phyloP scores from a whole-genome alignment of 2,113 vertebrate genomes.

The Colaptes auratus region DNA sequence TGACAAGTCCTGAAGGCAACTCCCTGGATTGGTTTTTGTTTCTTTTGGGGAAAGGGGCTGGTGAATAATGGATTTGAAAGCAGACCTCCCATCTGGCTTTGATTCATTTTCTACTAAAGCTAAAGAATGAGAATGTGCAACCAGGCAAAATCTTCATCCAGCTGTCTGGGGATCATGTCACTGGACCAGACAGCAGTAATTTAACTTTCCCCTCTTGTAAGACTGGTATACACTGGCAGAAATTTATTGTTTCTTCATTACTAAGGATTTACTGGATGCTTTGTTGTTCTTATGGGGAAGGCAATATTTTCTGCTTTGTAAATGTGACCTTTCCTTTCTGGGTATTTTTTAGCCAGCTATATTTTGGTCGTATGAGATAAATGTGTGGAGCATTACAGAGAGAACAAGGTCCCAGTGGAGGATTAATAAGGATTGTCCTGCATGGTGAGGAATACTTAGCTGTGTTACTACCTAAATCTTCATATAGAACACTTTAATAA shows the following conservation, averaged over 20 bases:
- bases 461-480: background rate
- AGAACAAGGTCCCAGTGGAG: background rate
- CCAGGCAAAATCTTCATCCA: background rate
- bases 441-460: background rate
- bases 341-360: slow-evolving; percentile 5
- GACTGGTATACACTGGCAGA: background rate
- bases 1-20: background rate
- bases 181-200: slow-evolving; percentile 40
- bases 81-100: slow-evolving; percentile 22
- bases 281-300: background rate
- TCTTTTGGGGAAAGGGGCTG: background rate
- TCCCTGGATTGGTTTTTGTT: background rate
- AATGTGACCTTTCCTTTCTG: slow-evolving; percentile 60
- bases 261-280: slow-evolving; percentile 45
- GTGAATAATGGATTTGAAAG: slow-evolving; percentile 21
- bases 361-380: slow-evolving; percentile 17
- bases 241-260: slow-evolving; percentile 65
- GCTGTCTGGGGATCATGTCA: slow-evolving; percentile 27
- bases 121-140: slow-evolving; percentile 31
- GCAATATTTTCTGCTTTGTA: slow-evolving; percentile 51
- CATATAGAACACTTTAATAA: background rate
- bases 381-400: background rate
- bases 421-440: background rate
- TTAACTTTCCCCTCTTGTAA: slow-evolving; percentile 36
- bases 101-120: slow-evolving; percentile 19